Evolutionary conservation across 2,113 vertebrate species (phyloP).

Genomic region (Cephalopholis sonnerati): DNA sequence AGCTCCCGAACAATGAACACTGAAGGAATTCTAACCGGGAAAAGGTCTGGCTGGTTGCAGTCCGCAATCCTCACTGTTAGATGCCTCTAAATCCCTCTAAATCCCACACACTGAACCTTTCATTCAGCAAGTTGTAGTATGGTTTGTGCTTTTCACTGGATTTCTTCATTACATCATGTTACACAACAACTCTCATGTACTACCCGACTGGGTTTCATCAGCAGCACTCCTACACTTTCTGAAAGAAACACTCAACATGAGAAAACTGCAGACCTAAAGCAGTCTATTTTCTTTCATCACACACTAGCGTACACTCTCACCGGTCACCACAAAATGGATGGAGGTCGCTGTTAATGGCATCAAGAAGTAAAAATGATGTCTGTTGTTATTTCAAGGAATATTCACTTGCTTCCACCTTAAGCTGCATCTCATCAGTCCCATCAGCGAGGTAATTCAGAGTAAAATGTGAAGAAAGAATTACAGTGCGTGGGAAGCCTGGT

Average conservation of each 20-base stretch:
- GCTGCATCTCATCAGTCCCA: conserved; percentile 72
- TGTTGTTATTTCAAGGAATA: conserved; percentile 66
- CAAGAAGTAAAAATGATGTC: conserved; percentile 49
- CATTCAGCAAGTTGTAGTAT: not conserved
- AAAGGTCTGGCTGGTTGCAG: no score
- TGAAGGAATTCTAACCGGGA: no score
- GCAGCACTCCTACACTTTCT: not conserved
- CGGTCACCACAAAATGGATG: conserved; percentile 14
- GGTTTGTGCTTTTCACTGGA: not conserved
- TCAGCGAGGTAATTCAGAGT: conserved; percentile 72
- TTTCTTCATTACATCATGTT: not conserved
- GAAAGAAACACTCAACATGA: conserved; percentile 10
- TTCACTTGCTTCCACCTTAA: conserved; percentile 38
- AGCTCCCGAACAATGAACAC: no score
- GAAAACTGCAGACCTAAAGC: conserved; percentile 1
- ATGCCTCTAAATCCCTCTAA: no score
- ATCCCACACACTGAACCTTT: no score
- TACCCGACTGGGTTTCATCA: conserved; percentile 13
- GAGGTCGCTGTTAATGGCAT: conserved; percentile 62
- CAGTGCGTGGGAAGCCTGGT: conserved; percentile 64
- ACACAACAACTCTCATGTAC: not conserved
- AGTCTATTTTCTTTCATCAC: not conserved
- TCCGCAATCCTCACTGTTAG: no score
- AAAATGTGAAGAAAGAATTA: conserved; percentile 75
- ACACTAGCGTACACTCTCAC: not conserved